Percentiles rank a stretch among this genome's conserved stretches.
These are phyloP conservation scores for Watsonalla binaria DNA, from an alignment of 2,888 invertebrate species.

Conservation along the genomic window DNA sequence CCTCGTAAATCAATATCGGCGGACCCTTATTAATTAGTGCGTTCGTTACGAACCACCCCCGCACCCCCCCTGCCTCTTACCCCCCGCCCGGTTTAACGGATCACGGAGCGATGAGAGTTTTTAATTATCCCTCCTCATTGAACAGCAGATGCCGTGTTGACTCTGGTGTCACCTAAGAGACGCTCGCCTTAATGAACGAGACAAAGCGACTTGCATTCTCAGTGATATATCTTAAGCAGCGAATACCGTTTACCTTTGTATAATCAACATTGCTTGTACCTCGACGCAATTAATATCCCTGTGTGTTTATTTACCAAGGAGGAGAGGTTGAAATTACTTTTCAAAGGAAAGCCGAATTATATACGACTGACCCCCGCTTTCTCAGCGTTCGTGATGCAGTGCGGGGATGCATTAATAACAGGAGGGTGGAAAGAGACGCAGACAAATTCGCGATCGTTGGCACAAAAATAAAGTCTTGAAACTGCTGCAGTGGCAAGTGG, in stretches of 20 bases:
- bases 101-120: conserved; percentile 61
- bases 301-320: neutral
- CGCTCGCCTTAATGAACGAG: conserved; percentile 30
- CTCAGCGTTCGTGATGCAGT: neutral
- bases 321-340: neutral
- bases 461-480: neutral
- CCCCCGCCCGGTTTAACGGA: conserved; percentile 27
- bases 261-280: neutral
- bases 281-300: neutral
- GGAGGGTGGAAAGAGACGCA: neutral
- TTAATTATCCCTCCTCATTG: conserved; percentile 64
- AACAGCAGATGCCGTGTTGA: conserved; percentile 40
- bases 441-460: neutral
- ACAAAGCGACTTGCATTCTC: conserved; percentile 2
- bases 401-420: neutral
- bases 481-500: neutral
- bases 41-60: conserved; percentile 60
- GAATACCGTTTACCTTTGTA: neutral
- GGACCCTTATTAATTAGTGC: conserved; percentile 78
- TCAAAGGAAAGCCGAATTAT: neutral
- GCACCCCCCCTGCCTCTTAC: conserved; percentile 24
- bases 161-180: conserved; percentile 39
- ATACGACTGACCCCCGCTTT: neutral
- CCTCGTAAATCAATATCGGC: conserved; percentile 76
- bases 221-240: conserved; percentile 4